These are phyloP conservation scores for Buceros bicornis DNA, from an alignment of 2,797 vertebrate species.

Conservation along the genomic window DNA sequence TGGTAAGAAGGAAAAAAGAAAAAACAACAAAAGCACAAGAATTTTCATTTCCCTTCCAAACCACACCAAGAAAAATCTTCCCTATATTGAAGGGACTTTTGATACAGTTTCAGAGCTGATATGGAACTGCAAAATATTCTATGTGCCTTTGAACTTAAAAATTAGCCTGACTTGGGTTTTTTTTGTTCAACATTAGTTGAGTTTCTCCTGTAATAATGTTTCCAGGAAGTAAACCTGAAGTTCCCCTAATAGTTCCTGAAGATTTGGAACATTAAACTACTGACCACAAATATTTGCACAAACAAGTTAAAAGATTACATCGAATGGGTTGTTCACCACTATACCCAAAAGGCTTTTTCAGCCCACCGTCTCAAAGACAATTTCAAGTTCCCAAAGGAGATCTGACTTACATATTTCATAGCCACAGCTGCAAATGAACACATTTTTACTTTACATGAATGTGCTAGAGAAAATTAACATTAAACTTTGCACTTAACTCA, in stretches of 20 bases:
- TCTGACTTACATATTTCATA: neutral
- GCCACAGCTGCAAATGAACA: neutral
- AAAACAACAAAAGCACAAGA: neutral
- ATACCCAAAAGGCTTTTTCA: neutral
- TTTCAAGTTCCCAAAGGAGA: neutral
- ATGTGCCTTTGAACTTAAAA: neutral
- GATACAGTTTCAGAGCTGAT: neutral
- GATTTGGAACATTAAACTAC: neutral
- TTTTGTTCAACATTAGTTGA: neutral
- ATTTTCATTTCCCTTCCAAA: slow-evolving; percentile 1
- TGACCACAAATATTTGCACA: neutral
- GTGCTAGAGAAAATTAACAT: neutral
- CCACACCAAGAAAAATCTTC: neutral
- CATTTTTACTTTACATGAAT: neutral
- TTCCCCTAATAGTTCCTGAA: neutral
- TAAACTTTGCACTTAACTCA: neutral
- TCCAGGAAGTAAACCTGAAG: neutral
- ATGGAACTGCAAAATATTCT: neutral
- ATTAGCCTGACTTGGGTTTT: neutral
- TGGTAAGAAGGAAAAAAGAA: neutral
- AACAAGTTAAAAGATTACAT: neutral
- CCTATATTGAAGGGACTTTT: neutral
- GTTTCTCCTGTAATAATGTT: neutral
- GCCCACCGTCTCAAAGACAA: neutral
- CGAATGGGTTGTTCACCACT: neutral